Percentiles rank a stretch among this genome's conserved stretches.
Evolutionary conservation across 1,140 invertebrate species (phyloP).

Genomic region (Mamestra configurata): DNA sequence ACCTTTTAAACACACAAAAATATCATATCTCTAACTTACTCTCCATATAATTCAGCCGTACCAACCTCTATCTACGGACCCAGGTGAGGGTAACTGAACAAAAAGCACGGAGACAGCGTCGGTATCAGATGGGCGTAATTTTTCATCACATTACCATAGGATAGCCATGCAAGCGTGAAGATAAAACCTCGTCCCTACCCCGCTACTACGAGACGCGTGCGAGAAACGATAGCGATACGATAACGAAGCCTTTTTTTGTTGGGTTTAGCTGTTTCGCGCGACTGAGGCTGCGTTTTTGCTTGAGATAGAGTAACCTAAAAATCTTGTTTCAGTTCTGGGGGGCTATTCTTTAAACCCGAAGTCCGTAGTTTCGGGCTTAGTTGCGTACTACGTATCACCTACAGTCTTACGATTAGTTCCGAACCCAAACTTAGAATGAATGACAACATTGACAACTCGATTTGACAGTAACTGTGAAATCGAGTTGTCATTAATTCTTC

Average conservation of each 20-base stretch:
- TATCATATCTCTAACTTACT: background rate
- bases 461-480: too few species aligned
- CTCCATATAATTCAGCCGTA: background rate
- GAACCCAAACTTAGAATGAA: too few species aligned
- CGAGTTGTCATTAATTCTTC: too few species aligned
- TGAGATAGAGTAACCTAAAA: too few species aligned
- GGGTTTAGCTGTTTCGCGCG: background rate
- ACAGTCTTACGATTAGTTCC: too few species aligned
- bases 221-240: conserved; percentile 46
- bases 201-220: conserved; percentile 64
- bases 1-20: too few species aligned
- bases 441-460: too few species aligned
- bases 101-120: conserved; percentile 72
- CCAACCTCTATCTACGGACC: background rate
- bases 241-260: background rate
- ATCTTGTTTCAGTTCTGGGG: too few species aligned
- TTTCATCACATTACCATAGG: conserved; percentile 86
- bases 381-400: too few species aligned
- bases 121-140: conserved; percentile 85
- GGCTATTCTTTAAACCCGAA: too few species aligned
- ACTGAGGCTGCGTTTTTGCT: background rate
- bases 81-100: conserved; percentile 60
- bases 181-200: conserved; percentile 70
- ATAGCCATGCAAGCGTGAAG: conserved; percentile 82
- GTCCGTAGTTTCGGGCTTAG: too few species aligned